phyloP scores from a whole-genome alignment of 2,797 vertebrate genomes.

The Potorous gilbertii region DNA sequence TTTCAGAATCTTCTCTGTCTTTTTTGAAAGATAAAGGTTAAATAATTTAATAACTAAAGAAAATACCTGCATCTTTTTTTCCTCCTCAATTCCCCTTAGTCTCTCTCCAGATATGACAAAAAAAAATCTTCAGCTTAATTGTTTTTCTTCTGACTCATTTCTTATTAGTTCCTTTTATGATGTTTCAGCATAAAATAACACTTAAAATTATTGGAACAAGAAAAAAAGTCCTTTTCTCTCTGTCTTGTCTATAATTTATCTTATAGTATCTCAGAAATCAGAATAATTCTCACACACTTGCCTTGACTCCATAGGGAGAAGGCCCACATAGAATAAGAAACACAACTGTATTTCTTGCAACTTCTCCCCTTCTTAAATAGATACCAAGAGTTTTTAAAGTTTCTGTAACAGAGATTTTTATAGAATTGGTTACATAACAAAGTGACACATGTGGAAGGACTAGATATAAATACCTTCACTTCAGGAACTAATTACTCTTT shows the following conservation, averaged over 20 bases:
- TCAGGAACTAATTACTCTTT: constrained; percentile 56
- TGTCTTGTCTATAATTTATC: not conserved
- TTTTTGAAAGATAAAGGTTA: not conserved
- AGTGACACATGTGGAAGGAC: not conserved
- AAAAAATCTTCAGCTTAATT: not conserved
- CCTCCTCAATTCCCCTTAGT: not conserved
- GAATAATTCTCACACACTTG: not conserved
- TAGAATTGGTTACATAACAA: not conserved
- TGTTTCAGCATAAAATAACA: not conserved
- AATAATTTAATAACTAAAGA: not conserved
- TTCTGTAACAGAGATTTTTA: too few species aligned
- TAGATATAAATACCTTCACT: constrained; percentile 7
- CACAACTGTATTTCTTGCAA: not conserved
- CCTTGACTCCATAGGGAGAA: not conserved
- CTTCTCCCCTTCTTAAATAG: not conserved
- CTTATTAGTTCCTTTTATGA: not conserved
- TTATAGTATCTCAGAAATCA: not conserved
- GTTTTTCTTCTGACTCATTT: not conserved
- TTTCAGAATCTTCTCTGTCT: not conserved
- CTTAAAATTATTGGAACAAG: not conserved
- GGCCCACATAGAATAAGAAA: not conserved
- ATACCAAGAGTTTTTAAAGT: not conserved
- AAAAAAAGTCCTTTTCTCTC: not conserved
- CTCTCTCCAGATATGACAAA: not conserved
- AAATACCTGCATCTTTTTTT: not conserved